These are phyloP conservation scores for Drosophila setosimentum DNA, from an alignment of 2,888 invertebrate species.

Conservation along the genomic window DNA sequence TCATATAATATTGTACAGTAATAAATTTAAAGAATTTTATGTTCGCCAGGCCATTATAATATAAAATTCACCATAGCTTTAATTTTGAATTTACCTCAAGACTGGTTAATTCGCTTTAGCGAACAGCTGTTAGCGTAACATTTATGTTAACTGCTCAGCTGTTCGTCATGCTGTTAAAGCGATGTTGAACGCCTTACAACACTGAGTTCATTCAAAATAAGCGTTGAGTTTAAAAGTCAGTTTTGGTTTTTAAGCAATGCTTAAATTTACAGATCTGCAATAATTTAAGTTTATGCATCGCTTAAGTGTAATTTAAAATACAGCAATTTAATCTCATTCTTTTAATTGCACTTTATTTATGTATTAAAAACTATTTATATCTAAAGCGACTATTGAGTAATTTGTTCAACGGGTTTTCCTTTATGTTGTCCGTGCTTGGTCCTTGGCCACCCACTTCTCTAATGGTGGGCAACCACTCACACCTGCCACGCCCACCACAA, in stretches of 20 bases:
- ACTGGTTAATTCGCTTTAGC: background rate
- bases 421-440: constrained; percentile 14
- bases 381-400: constrained; percentile 40
- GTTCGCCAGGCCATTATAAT: background rate
- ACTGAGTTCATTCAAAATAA: constrained; percentile 13
- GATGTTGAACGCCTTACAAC: constrained; percentile 13
- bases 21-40: background rate
- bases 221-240: background rate
- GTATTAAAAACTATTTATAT: constrained; percentile 27
- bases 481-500: constrained; percentile 30
- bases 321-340: constrained; percentile 23
- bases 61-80: constrained; percentile 13
- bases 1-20: background rate
- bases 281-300: background rate
- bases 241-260: background rate
- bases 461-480: background rate
- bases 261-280: background rate
- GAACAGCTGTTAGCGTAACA: background rate
- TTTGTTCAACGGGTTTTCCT: constrained; percentile 53
- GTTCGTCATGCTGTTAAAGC: background rate
- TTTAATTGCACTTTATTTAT: constrained; percentile 69
- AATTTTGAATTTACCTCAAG: background rate
- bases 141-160: background rate
- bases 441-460: background rate
- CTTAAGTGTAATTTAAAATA: background rate